These are phyloP conservation scores for Amazona vittata DNA, from an alignment of 2,113 vertebrate genomes.

Conservation along the genomic window DNA sequence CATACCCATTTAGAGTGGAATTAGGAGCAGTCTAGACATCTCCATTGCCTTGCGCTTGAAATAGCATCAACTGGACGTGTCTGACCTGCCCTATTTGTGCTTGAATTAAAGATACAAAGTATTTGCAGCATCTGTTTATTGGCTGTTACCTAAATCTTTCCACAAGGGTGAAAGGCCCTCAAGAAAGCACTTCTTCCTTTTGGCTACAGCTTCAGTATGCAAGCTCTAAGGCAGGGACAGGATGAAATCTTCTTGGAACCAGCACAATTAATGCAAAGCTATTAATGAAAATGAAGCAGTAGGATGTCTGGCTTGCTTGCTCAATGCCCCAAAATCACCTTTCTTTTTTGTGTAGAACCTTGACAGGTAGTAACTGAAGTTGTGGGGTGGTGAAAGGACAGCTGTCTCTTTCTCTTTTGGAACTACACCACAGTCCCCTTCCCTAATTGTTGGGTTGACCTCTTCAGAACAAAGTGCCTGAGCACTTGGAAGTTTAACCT, in stretches of 20 bases:
- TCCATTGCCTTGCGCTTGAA: conserved; percentile 9
- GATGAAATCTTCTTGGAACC: neutral
- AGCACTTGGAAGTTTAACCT: neutral
- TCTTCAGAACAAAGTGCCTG: neutral
- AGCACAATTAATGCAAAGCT: neutral
- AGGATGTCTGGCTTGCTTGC: neutral
- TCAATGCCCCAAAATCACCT: neutral
- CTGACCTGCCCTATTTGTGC: neutral
- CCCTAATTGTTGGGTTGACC: neutral
- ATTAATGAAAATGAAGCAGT: neutral
- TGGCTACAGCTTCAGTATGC: neutral
- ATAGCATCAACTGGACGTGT: neutral
- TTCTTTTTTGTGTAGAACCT: neutral
- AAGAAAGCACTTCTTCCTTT: neutral
- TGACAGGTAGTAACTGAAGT: neutral
- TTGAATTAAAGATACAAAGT: neutral
- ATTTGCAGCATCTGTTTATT: neutral
- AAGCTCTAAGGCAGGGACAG: neutral
- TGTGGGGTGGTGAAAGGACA: neutral
- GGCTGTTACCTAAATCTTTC: neutral
- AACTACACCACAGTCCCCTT: neutral
- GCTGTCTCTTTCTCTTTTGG: neutral
- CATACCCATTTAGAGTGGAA: neutral
- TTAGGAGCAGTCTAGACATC: neutral
- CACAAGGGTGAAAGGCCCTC: neutral